Conservation (phyloP, 2,888 invertebrate genomes). For the Cancer borealis region DNA sequence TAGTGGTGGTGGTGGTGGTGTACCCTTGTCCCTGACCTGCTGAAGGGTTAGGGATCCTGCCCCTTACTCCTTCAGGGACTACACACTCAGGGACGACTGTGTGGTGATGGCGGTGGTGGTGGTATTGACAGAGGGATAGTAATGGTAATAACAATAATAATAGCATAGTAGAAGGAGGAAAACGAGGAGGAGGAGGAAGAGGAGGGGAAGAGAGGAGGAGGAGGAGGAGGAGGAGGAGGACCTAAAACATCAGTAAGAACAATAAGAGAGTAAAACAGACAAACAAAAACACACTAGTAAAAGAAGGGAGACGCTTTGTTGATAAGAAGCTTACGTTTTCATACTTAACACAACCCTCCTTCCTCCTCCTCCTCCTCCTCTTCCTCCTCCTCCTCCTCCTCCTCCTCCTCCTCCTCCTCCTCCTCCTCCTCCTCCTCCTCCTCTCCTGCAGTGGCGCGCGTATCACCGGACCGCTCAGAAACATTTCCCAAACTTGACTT, state of each 20-base stretch:
- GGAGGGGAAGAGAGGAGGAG: conserved; percentile 27
- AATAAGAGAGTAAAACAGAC: too few relatives aligned
- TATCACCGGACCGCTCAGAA: too few relatives aligned
- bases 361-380: too few relatives aligned
- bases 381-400: not conserved
- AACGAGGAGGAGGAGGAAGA: not conserved
- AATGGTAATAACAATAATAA: too few relatives aligned
- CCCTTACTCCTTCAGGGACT: too few relatives aligned
- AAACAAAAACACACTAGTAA: too few relatives aligned
- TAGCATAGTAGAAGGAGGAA: too few relatives aligned
- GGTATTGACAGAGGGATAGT: too few relatives aligned
- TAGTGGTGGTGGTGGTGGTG: not conserved
- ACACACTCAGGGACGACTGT: too few relatives aligned
- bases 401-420: not conserved
- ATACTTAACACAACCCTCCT: not conserved
- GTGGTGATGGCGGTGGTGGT: not conserved
- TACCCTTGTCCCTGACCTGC: too few relatives aligned
- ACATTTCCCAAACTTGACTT: not conserved
- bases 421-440: not conserved
- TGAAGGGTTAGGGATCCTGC: too few relatives aligned
- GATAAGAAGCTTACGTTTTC: not conserved
- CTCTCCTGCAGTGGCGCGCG: not conserved
- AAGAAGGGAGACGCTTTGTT: not conserved
- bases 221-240: conserved; percentile 21
- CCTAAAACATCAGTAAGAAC: not conserved